These are phyloP conservation scores for Archips crataeganus DNA, from an alignment of 2,888 invertebrate species.

Conservation along the genomic window DNA sequence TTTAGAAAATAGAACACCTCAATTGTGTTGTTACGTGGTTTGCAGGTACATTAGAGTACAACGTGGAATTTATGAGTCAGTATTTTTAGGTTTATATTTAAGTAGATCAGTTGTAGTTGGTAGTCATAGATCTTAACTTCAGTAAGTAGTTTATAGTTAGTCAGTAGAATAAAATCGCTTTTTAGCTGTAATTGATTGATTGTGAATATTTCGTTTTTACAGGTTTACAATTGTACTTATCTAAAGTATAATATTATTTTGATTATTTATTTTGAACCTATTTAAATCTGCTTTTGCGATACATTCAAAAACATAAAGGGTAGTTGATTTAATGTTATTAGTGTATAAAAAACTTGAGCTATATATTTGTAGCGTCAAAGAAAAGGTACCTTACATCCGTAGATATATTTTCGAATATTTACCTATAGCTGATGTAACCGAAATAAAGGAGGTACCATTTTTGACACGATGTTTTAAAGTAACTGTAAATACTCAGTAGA, in stretches of 20 bases:
- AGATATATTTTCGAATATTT: no score
- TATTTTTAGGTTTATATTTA: slow-evolving; percentile 57
- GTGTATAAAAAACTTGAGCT: no score
- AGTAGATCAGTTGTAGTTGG: slow-evolving; percentile 48
- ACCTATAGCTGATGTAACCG: no score
- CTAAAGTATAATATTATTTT: no score
- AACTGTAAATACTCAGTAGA: background rate
- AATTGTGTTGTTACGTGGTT: background rate
- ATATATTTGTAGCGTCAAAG: no score
- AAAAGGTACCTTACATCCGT: no score
- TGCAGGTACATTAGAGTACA: slow-evolving; percentile 28
- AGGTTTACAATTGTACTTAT: no score
- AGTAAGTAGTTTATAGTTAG: slow-evolving; percentile 23
- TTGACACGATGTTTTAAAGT: background rate
- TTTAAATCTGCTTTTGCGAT: no score
- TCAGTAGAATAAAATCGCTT: slow-evolving; percentile 7
- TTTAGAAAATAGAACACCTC: background rate
- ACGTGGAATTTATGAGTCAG: slow-evolving; percentile 59
- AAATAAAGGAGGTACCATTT: background rate
- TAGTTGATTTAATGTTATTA: no score
- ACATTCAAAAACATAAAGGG: no score
- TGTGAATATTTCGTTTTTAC: background rate
- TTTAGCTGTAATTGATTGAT: slow-evolving; percentile 7
- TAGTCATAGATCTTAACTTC: slow-evolving; percentile 44
- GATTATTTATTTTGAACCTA: no score